Evolutionary conservation across 2,797 vertebrate genomes (phyloP), one percentile per base, ranked within the genome.

Genomic region (Apogon talboti): DNA sequence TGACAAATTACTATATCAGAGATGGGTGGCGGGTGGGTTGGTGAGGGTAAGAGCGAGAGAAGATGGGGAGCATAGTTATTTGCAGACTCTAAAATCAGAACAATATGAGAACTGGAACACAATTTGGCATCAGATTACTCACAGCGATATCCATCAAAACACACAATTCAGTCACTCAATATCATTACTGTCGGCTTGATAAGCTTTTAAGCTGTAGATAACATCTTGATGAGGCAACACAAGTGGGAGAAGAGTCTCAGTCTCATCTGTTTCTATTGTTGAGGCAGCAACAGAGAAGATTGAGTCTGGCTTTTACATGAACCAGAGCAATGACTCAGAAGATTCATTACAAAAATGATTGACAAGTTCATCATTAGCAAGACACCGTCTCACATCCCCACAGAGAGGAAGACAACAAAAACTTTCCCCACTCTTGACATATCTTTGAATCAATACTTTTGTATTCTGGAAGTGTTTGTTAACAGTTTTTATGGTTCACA

Each of bases 81-180:
- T 88, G 74, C 74, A 61, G 83, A 69, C 79, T 78, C 78, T 74
- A 65, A 88, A 88, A 82, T 86, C 68, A 7, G 74, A 81, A 89
- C 86, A 87, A 87, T 89, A 87, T 82, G 78, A 84, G 84, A 84
- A 85, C 79, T 87, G 83, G 74, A 89, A 87, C 84, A 82, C 88
- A 89, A 89, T 90, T 89, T 91, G 71, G 78, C 80, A 79, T 89
- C 82, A 81, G 81, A 88, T 90, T 88, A 89, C 91, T 91, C 80
- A 76, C 79, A 55, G 83, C 4, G 85, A 91, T 87, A 91, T 92
- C 90, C 88, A 92, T 92, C 89, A 90, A 88, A 89, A 88, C 81
- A 90, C 78, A 87, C 82, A 81, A 87, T 87, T 66, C 89, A 89
- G 83, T 89, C 89, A 84, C 83, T 89, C 87, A 90, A 82, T 88